Base-by-base conservation (phyloP, 2,113 vertebrate species). In the Siniperca knerii region DNA sequence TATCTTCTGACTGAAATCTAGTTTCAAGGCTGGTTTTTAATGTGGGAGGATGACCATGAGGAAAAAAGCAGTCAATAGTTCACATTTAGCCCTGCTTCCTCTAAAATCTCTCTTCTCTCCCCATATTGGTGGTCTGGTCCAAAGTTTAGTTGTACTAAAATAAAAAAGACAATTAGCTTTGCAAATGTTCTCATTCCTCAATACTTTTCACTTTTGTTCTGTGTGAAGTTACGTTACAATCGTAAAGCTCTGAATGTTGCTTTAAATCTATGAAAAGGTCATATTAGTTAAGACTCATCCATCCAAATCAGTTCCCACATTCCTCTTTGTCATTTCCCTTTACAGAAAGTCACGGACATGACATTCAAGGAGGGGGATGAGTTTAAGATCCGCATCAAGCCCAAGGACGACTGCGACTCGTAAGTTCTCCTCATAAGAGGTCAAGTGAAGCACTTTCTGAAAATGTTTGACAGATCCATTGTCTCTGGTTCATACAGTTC, bases 351-450 rank as follows among this genome's bases (percentile, higher is more conserved):
- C 55, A 64, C 46, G 0, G 68, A 95, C 82, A 94, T 96, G 94
- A 48, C 91, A 46, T 93, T 96, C 81, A 95, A 92, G 93, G 87
- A 91, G 65, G 96, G 96, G n/a, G 71, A 90, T 2, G 95, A 95
- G 79, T 75, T 96, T 46, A 96, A 94, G 86, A 29, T 96, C 80
- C 83, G 94, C 1, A 15, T 95, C 54, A 95, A 85, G 75, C 82
- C 85, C 40, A 79, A 85, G 0, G 62, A 86, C 3, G 81, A 69
- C 55, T 85, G 87, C 46, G 0, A 0, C 0, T 2, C 16, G 95
- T 95, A 62, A 85, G 92, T 92, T 11, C 6, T 6, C 4, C 21
- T 33, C 2, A 4, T 61, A 40, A 25, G 21, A n/a, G 8, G 18
- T 52, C 50, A 52, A 25, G 7, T 18, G 29, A 70, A 37, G 29